Base-by-base conservation (phyloP, 1,140 invertebrate species). In the Diprion similis region DNA sequence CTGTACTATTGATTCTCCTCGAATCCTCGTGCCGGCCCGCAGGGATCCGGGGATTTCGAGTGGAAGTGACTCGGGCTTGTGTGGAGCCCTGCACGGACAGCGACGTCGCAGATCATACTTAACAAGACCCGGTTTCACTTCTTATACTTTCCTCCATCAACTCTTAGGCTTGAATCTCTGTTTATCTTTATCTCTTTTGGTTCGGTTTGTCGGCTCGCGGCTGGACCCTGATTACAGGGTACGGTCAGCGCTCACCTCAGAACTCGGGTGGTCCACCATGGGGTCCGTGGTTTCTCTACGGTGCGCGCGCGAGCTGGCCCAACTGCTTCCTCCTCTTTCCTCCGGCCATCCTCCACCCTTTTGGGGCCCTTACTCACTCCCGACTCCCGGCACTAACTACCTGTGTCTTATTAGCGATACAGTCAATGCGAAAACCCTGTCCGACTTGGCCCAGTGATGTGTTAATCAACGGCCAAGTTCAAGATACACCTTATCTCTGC, bases 171-270 rank as follows among this genome's bases (percentile, higher is more conserved):
- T 83, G 82, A 87, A 86, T 87, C 84, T 86, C 85, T 88, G 87
- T 88, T 87, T 88, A 87, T 88, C 84, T 87, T 87, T 87, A 88
- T 87, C 85, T 87, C 83, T 86, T 86, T 87, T 86, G 82, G 83
- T 87, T 88, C 85, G 83, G 85, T 87, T 88, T 88, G 87, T 87
- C 86, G 86, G 85, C 86, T 86, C 83, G 85, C 85, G 85, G 85
- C 85, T 85, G 81, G 82, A 83, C 84, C 83, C 83, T 82, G 82
- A 86, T 86, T 87, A 86, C 87, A 87, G 86, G 87, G 87, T 84
- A 82, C 86, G 86, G 82, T 83, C 83, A 80, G 82, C 84, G 85
- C 86, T 88, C 86, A 87, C 85, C 86, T 87, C 87, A 84, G 81
- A 86, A 84, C 87, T 87, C 85, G 86, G 87, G 87, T 88, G 87